phyloP scores from a whole-genome alignment of 2,888 invertebrate species.

The Chrysolina haemoptera region DNA sequence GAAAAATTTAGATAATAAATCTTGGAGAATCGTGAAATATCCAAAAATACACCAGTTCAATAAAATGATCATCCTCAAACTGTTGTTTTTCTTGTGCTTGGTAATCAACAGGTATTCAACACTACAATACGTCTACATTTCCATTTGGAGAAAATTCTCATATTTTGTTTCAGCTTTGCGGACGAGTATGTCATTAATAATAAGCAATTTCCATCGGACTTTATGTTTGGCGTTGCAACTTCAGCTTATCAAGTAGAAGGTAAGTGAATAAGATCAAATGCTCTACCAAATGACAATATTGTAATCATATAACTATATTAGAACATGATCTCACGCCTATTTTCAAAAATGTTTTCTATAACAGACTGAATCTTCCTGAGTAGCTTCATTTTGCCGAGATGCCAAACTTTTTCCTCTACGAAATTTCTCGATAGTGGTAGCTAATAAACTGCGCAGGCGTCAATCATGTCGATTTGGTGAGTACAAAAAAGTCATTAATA shows the following conservation, averaged over 20 bases:
- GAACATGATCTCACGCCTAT: too few relatives aligned
- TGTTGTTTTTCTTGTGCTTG: not conserved
- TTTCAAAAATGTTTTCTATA: too few relatives aligned
- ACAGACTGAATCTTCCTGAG: too few relatives aligned
- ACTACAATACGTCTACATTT: not conserved
- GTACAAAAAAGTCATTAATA: too few relatives aligned
- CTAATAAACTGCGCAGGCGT: too few relatives aligned
- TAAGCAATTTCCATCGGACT: conserved; percentile 51
- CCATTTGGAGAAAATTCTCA: not conserved
- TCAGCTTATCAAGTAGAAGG: conserved; percentile 62
- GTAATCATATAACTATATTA: too few relatives aligned
- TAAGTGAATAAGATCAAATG: not conserved
- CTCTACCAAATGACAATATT: not conserved
- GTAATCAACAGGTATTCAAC: not conserved
- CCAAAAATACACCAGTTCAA: not conserved
- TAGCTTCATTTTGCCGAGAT: too few relatives aligned
- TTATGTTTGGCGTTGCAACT: conserved; percentile 55
- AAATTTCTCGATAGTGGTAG: too few relatives aligned
- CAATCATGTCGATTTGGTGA: too few relatives aligned
- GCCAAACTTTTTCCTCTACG: too few relatives aligned
- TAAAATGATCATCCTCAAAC: not conserved
- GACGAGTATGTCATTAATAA: conserved; percentile 37
- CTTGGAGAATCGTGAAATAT: not conserved
- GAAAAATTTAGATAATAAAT: not conserved
- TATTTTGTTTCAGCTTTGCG: conserved; percentile 2